Conservation (phyloP, 2,113 vertebrate genomes). For the Cynopterus brachyotis region DNA sequence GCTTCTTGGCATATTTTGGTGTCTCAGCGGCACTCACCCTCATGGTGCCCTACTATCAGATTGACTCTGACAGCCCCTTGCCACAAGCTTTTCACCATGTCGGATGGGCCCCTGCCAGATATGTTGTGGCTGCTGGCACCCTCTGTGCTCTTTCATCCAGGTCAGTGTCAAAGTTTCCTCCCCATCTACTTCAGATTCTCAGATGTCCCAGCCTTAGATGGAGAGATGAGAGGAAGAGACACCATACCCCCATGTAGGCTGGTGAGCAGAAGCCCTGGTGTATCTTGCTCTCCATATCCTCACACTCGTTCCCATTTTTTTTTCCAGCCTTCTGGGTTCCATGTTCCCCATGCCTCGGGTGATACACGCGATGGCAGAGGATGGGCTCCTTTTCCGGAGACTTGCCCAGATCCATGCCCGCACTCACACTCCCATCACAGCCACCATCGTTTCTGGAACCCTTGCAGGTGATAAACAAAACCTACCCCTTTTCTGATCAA, state of each 20-base stretch:
- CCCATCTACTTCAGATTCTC: not conserved
- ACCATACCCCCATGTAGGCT: not conserved
- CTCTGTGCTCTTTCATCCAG: slow-evolving; percentile 95
- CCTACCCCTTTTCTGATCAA: accelerated
- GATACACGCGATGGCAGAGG: slow-evolving; percentile 94
- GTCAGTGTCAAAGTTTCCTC: slow-evolving; percentile 75
- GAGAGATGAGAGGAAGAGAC: not conserved
- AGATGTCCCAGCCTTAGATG: not conserved
- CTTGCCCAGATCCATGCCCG: slow-evolving; percentile 86
- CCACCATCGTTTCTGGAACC: slow-evolving; percentile 88
- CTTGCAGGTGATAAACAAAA: slow-evolving; percentile 83
- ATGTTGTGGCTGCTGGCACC: slow-evolving; percentile 90
- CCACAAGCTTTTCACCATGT: slow-evolving; percentile 89
- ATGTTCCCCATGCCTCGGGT: slow-evolving; percentile 96
- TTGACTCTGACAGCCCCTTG: slow-evolving; percentile 88
- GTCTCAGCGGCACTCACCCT: slow-evolving; percentile 92
- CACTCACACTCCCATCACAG: slow-evolving; percentile 89
- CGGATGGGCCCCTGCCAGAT: slow-evolving; percentile 90
- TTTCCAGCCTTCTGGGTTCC: slow-evolving; percentile 89
- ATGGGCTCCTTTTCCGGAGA: slow-evolving; percentile 91
- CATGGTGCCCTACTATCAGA: slow-evolving; percentile 93
- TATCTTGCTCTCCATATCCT: not conserved
- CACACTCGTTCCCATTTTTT: not conserved
- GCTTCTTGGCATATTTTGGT: slow-evolving; percentile 92
- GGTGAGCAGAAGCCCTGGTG: not conserved